Base-by-base conservation (phyloP, 2,888 invertebrate species). In the Coleophora flavipennella region DNA sequence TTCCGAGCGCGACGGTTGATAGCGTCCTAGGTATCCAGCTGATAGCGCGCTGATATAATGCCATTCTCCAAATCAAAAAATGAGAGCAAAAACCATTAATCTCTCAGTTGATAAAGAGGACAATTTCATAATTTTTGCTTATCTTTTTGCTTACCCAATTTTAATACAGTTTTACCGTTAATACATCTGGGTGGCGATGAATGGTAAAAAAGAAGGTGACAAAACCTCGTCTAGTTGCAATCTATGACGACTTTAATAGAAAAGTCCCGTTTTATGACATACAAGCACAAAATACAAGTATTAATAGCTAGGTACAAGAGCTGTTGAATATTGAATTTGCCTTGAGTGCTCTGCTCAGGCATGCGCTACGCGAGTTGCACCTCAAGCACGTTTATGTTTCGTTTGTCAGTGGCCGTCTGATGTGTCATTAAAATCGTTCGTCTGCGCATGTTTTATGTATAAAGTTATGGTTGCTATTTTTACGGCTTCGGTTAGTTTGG, bases 351-450 rank as follows among this genome's bases (percentile, higher is more conserved):
- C 3, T 4, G 20, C 46, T n/a, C 53, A 62, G 68, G 67, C 57
- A 59, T 67, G 76, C 76, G 67, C 74, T 45, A 55, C 41, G 49
- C 56, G 51, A 58, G 60, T 44, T 45, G 48, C 20, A 20, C 20
- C 43, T 39, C 49, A 41, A 42, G 47, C 49, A 46, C 46, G 55
- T 55, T 55, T 51, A 56, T 62, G 63, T 65, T 45, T 47, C 51
- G 53, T 55, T 57, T 55, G 57, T 59, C 58, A 59, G 52, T 56
- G 48, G 52, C 47, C 49, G 46, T 51, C 58, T 57, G 46, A 54
- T 54, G 52, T 63, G 64, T 66, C 62, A 63, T 62, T 51, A 37
- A 42, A 20, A 13, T 29, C 31, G 33, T 29, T 36, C 31, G 7
- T 7, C n/a, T 31, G 36, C 36, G 12, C 11, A 27, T 27, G 25